These are phyloP conservation scores for Vulpes lagopus DNA, from an alignment of 2,113 vertebrate genomes.

Conservation along the genomic window DNA sequence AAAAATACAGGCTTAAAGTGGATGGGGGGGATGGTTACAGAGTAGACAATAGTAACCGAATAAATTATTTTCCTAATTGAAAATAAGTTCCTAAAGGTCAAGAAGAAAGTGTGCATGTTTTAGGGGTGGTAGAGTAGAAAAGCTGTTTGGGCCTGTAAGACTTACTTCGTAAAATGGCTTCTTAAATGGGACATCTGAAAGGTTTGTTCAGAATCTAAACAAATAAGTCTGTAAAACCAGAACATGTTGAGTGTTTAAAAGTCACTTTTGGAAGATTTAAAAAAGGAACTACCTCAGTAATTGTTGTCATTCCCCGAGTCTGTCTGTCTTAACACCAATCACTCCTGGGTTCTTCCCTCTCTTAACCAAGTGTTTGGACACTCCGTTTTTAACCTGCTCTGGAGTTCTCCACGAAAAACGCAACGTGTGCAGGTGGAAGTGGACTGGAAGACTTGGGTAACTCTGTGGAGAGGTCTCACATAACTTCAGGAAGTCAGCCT, in stretches of 20 bases:
- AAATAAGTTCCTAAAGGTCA: conserved; percentile 61
- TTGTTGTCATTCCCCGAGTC: background rate
- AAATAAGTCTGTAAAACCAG: conserved; percentile 7
- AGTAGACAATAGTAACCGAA: conserved; percentile 48
- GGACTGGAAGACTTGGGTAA: conserved; percentile 59
- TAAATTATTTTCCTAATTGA: conserved; percentile 56
- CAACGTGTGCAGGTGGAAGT: background rate
- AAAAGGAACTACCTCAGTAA: conserved; percentile 12
- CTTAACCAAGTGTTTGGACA: conserved; percentile 13
- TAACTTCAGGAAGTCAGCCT: conserved; percentile 67
- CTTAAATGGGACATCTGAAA: conserved; percentile 70
- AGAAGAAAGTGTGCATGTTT: conserved; percentile 15
- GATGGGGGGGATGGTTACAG: background rate
- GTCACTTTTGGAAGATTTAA: conserved; percentile 37
- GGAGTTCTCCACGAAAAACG: background rate
- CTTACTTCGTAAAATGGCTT: conserved; percentile 72
- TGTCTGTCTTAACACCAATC: conserved; percentile 38
- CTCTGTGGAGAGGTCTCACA: conserved; percentile 36
- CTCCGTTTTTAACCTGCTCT: background rate
- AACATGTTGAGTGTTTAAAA: conserved; percentile 58
- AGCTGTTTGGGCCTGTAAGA: background rate
- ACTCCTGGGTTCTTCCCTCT: background rate
- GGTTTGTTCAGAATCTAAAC: conserved; percentile 60
- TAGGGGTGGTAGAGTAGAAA: background rate
- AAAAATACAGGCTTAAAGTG: conserved; percentile 34